Evolutionary conservation across 2,888 invertebrate species (phyloP), one percentile per base, ranked within the genome.

Genomic region (Stratiomys singularior): DNA sequence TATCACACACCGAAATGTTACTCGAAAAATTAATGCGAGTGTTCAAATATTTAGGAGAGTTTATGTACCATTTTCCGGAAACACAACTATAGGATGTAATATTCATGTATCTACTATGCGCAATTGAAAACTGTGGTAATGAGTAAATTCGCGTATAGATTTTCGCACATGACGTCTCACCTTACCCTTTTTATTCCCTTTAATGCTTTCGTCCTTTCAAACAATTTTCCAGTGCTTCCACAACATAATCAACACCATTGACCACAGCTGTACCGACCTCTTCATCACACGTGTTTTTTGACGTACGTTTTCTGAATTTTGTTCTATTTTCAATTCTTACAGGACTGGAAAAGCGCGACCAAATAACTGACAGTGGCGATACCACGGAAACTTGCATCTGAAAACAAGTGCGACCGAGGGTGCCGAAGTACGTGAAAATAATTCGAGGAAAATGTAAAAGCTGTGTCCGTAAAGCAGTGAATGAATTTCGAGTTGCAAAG

Each of bases 251-350:
- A 25, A 18, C 3, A 52, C 60, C 60, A 25, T 60, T 25, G 30
- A 18, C 15, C n/a, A n/a, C n/a, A n/a, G n/a, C n/a, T n/a, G n/a
- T n/a, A n/a, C 7, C 47, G 46, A 25, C 46, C 46, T 69, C 30
- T 23, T 23, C 23, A 23, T 21, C 47, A 44, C 69, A 46, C 69
- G 47, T 69, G 69, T 25, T 23, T 60, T 60, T 60, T 60, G 60
- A 60, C 60, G 60, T 60, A 9, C 52, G 60, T 60, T 15, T 7
- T 60, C 2, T 25, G 21, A 13, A 60, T 60, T 25, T 1, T 25
- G 23, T 5, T 60, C 52, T 52, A 52, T n/a, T 52, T 52, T 52
- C 3, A 23, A 25, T 23, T 25, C 18, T 69, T 47, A 46, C 69
- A 69, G 69, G 47, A 69, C 69, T 69, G n/a, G 47, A 46, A 30